These are phyloP conservation scores for Heteropelma amictum DNA, from an alignment of 2,888 invertebrate species.

Conservation along the genomic window DNA sequence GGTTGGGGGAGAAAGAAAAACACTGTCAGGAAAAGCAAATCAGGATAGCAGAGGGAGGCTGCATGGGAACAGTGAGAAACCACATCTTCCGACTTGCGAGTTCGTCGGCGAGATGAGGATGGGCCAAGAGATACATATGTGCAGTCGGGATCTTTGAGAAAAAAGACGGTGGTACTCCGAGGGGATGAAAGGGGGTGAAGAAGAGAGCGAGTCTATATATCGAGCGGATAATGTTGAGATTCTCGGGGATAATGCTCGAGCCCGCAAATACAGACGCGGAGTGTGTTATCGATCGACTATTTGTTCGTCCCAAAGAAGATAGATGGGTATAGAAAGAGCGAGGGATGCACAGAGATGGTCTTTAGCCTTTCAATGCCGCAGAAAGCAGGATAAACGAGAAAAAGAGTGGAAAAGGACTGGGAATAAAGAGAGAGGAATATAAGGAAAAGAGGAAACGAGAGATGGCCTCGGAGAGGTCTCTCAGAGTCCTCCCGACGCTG, in stretches of 20 bases:
- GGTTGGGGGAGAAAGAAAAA: not conserved
- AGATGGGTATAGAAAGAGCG: constrained; percentile 26
- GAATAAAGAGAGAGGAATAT: constrained; percentile 15
- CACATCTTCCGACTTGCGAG: constrained; percentile 19
- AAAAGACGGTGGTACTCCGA: not conserved
- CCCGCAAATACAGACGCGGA: constrained; percentile 29
- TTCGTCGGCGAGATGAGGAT: constrained; percentile 35
- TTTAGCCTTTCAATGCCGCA: constrained; percentile 7
- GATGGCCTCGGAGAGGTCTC: constrained; percentile 1
- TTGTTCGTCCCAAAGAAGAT: constrained; percentile 36
- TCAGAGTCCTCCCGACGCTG: not conserved
- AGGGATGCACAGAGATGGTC: constrained; percentile 8
- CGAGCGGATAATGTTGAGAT: constrained; percentile 43
- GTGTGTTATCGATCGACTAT: constrained; percentile 52
- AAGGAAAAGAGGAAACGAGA: constrained; percentile 32
- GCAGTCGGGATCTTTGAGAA: constrained; percentile 7
- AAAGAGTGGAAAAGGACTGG: not conserved
- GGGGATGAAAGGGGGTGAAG: not conserved
- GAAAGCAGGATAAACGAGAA: constrained; percentile 31
- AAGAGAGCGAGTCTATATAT: constrained; percentile 22
- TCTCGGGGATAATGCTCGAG: constrained; percentile 41
- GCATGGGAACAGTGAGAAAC: not conserved
- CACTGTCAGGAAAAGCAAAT: no score
- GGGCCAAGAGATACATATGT: constrained; percentile 27
- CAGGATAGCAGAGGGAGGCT: not conserved